Evolutionary conservation across 2,797 vertebrate genomes (phyloP), one percentile per base, ranked within the genome.

Genomic region (Hirundo rustica): DNA sequence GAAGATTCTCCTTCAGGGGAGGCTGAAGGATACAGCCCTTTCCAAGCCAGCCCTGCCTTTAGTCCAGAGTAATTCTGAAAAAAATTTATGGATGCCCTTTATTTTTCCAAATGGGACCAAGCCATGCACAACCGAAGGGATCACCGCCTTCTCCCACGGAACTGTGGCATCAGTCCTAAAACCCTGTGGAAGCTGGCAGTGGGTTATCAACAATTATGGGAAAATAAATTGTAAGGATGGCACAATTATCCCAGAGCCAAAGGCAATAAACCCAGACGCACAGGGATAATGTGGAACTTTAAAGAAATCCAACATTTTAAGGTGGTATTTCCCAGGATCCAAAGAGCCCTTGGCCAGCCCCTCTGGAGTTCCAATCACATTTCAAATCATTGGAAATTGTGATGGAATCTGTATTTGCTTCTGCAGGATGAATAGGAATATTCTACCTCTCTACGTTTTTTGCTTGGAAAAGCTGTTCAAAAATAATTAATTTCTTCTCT

Each of bases 141-240:
- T 94, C 79, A 50, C 45, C 68, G 51, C 29, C 72, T 91, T 72
- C 58, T 73, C 75, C 27, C 25, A 17, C 0, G 2, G 79, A 61
- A 70, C 57, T 62, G 68, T 76, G 89, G 78, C 78, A 89, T 64
- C 64, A 29, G 53, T 73, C 85, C 79, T 74, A 79, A 81, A 89
- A 34, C 29, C 55, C 72, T 14, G 79, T 73, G 88, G 47, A 85
- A 85, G 44, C 45, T 95, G 88, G 75, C 79, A 83, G 65, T 30
- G 60, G 40, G 26, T 66, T 66, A 60, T 70, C 53, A 64, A 50
- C 71, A 95, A 96, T 89, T 80, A 95, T 60, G 65, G 53, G 36
- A 88, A 94, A 91, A 96, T 91, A 89, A 95, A 93, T 94, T 79
- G 51, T 64, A 58, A 72, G 40, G 72, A 44, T 80, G 72, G 67